Evolutionary conservation across 1,140 invertebrate species (phyloP).

Genomic region (Drosophila kanapiae): DNA sequence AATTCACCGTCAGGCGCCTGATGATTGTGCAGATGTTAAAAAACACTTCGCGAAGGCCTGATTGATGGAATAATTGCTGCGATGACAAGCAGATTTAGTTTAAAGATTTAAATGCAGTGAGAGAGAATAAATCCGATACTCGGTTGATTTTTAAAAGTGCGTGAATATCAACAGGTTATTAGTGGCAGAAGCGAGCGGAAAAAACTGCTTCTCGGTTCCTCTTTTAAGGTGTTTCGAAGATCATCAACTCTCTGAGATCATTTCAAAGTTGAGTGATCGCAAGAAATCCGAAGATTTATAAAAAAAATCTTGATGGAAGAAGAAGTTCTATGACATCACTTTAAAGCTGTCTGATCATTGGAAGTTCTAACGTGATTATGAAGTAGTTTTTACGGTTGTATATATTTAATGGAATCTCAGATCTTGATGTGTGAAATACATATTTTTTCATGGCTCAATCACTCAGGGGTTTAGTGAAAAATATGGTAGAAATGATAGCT

Average conservation of each 20-base stretch:
- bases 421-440: not conserved
- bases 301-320: constrained; percentile 1
- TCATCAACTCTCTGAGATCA: constrained; percentile 31
- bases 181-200: not conserved
- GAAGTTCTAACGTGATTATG: not conserved
- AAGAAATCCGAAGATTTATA: constrained; percentile 14
- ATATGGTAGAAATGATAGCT: not conserved
- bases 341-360: not conserved
- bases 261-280: constrained; percentile 28
- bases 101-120: constrained; percentile 8
- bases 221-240: constrained; percentile 5
- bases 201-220: not conserved
- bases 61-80: constrained; percentile 50
- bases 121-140: not conserved
- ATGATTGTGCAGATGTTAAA: constrained; percentile 33
- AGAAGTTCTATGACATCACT: constrained; percentile 32
- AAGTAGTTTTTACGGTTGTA: constrained; percentile 5
- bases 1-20: constrained; percentile 1
- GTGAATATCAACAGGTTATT: constrained; percentile 25
- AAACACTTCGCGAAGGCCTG: constrained; percentile 19
- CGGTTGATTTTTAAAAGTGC: constrained; percentile 2
- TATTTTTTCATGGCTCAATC: not conserved
- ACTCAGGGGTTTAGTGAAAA: not conserved
- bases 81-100: constrained; percentile 41
- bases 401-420: not conserved